Base-by-base conservation (phyloP, 2,888 invertebrate genomes). In the Microctonus aethiopoides region DNA sequence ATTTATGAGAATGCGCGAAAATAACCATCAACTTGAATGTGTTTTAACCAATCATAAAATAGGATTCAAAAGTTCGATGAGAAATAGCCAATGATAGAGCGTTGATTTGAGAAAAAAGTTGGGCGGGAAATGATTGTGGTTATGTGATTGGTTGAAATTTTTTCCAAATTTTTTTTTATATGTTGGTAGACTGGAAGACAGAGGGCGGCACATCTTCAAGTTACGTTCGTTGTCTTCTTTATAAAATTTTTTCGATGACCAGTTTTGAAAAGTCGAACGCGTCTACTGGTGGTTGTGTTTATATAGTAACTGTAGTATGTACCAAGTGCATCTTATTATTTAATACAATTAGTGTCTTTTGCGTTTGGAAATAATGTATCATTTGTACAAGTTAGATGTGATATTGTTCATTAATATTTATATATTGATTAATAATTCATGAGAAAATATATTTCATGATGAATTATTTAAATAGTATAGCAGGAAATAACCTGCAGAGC, bases 381-480 rank as follows among this genome's bases (percentile, higher is more conserved):
- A 22, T 24, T 39, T 39, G 39, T 46, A 46, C n/a, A 46, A 46
- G 16, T 46, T 46, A 6, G 4, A 16, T 46, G 7, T 6, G 16
- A n/a, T 46, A n/a, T 7, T 46, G 16, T 46, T 16, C 6, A 16
- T n/a, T 4, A 16, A 46, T 16, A 46, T 39, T n/a, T 39, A n/a
- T 46, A 46, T 46, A 46, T 46, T 9, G 6, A 20, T 46, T 36
- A 41, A 26, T 26, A 65, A 29, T 29, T 29, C 4, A 7, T 29
- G 29, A n/a, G 29, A 7, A 5, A 10, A 46, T 22, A 52, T 52
- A 22, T 20, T 71, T 63, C 75, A 80, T 68, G 68, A 86, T 86
- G 86, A 86, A 85, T 79, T 86, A 81, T 77, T 75, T 85, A 67
- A 85, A 84, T 76, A 81, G 77, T 75, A 75, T 81, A 66, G 76